Evolutionary conservation across 2,888 invertebrate genomes (phyloP).

Genomic region (Acronicta leporina): DNA sequence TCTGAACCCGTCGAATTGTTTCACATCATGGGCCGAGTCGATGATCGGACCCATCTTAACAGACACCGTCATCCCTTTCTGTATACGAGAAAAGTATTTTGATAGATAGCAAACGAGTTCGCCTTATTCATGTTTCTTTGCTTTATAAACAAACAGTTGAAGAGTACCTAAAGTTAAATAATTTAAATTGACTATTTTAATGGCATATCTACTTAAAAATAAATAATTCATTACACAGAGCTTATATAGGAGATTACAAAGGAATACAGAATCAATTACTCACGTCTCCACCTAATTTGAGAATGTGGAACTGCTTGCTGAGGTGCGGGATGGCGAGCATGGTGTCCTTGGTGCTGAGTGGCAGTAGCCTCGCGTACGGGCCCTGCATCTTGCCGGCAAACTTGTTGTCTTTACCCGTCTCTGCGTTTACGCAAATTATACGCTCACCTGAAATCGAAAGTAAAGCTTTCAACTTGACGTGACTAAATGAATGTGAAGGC

Average conservation of each 20-base stretch:
- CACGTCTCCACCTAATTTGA: constrained; percentile 75
- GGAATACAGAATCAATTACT: constrained; percentile 32
- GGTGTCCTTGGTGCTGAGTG: constrained; percentile 67
- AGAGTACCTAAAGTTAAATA: too few species aligned
- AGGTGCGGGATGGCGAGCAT: constrained; percentile 79
- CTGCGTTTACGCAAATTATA: constrained; percentile 79
- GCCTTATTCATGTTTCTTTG: too few species aligned
- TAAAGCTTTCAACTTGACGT: too few species aligned
- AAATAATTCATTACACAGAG: too few species aligned
- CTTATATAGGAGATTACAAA: too few species aligned
- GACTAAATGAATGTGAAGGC: too few species aligned
- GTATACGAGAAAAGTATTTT: constrained; percentile 10
- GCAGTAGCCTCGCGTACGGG: constrained; percentile 75
- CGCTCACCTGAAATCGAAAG: constrained; percentile 73
- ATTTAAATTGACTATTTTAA: too few species aligned
- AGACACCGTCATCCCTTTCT: constrained; percentile 82
- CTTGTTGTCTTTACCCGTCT: constrained; percentile 82
- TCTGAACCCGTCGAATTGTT: constrained; percentile 67
- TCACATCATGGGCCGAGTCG: constrained; percentile 76
- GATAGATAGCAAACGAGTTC: too few species aligned
- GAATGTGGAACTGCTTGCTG: constrained; percentile 70
- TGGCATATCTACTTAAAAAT: too few species aligned
- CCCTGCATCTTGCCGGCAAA: constrained; percentile 85
- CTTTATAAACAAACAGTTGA: too few species aligned
- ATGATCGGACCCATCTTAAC: constrained; percentile 79